Evolutionary conservation across 2,113 vertebrate genomes (phyloP).

Genomic region (Burhinus bistriatus): DNA sequence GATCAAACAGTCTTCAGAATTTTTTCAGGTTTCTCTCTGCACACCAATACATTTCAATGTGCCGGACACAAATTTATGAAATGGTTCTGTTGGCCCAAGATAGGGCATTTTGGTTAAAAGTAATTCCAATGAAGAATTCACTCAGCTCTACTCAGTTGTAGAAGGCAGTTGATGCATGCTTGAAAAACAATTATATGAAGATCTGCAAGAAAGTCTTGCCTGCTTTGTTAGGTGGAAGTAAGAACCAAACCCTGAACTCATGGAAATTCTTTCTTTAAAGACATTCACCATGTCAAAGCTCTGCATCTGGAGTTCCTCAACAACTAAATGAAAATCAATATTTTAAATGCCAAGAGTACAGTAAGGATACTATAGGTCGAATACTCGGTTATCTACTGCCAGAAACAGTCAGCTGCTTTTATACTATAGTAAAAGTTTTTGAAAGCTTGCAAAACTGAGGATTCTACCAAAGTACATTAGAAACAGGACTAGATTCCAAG

Average conservation of each 20-base stretch:
- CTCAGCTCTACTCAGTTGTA: background rate
- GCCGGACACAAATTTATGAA: background rate
- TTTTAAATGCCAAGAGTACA: background rate
- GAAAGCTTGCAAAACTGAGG: background rate
- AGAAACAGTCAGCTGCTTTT: background rate
- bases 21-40: background rate
- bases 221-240: background rate
- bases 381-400: background rate
- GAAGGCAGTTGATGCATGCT: background rate
- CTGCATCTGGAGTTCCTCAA: constrained; percentile 8
- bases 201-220: background rate
- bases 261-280: background rate
- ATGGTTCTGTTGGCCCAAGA: background rate
- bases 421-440: background rate
- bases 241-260: background rate
- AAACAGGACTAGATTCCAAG: background rate
- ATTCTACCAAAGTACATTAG: background rate
- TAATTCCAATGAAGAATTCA: background rate
- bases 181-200: background rate
- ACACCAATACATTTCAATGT: background rate
- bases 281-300: background rate
- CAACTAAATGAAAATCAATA: background rate
- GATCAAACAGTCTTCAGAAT: background rate
- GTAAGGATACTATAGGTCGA: background rate
- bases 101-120: background rate